A percentile compares a stretch with the other conserved stretches of the same genome.
Conservation (phyloP, 2,113 vertebrate species). For the Pygathrix nemaeus region DNA sequence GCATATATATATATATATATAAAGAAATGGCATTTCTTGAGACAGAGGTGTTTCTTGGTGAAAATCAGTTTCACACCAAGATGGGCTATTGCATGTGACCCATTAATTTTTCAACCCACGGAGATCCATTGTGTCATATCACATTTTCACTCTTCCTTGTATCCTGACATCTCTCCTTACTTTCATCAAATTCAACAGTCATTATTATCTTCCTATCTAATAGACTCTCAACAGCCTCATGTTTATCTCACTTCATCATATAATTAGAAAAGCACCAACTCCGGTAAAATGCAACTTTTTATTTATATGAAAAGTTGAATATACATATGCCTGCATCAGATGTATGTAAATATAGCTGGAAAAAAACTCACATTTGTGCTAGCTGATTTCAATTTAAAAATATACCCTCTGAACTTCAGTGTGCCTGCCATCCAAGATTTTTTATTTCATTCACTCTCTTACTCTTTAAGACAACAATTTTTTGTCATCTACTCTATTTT, state of each 20-base stretch:
- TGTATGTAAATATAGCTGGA: neutral
- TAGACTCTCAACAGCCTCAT: neutral
- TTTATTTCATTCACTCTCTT: neutral
- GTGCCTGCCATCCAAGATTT: neutral
- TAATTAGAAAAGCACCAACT: neutral
- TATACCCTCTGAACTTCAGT: neutral
- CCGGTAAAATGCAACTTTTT: neutral
- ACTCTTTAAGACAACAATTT: neutral
- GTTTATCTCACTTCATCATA: neutral
- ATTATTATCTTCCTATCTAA: neutral
- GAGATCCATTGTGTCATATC: neutral
- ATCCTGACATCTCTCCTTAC: neutral
- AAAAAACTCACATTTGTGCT: neutral
- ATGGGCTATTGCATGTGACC: neutral
- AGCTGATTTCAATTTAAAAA: neutral
- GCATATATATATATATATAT: neutral
- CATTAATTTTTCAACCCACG: neutral
- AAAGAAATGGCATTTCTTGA: neutral
- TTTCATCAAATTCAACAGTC: neutral
- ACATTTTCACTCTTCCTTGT: neutral
- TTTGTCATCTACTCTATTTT: neutral
- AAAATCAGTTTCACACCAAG: neutral
- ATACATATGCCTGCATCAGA: neutral
- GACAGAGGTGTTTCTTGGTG: neutral
- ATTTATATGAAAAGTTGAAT: neutral